Percentiles rank a stretch among this genome's conserved stretches.
These are phyloP conservation scores for Oryzias javanicus DNA, from an alignment of 2,113 vertebrate genomes.

Conservation along the genomic window DNA sequence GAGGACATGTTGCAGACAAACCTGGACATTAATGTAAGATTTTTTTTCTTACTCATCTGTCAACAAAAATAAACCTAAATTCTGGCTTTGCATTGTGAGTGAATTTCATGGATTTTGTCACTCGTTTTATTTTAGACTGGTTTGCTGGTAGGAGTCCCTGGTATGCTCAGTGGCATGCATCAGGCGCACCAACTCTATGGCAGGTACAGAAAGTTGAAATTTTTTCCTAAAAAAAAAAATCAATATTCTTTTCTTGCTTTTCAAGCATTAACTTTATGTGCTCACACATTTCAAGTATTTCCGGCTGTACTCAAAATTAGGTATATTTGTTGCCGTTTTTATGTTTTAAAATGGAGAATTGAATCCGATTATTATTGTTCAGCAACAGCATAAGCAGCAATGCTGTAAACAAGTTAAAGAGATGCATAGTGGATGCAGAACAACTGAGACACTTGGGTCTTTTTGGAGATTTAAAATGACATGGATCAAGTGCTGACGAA, in stretches of 20 bases:
- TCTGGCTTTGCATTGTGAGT: neutral
- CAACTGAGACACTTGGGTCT: too few species aligned
- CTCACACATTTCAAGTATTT: neutral
- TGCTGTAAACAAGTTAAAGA: too few species aligned
- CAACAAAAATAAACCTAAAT: too few species aligned
- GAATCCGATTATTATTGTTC: too few species aligned
- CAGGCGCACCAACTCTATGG: constrained; percentile 91
- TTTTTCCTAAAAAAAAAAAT: neutral
- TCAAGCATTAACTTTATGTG: neutral
- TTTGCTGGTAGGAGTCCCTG: constrained; percentile 90
- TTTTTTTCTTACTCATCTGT: neutral
- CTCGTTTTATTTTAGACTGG: constrained; percentile 80
- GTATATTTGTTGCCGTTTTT: neutral
- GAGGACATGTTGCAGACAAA: constrained; percentile 79
- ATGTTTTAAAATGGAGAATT: too few species aligned
- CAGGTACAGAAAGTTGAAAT: constrained; percentile 77
- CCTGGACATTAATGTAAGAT: constrained; percentile 79
- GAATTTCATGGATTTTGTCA: neutral
- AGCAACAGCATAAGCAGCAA: too few species aligned
- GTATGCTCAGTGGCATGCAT: constrained; percentile 89
- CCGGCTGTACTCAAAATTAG: neutral
- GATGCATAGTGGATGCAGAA: too few species aligned
- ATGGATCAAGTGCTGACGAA: too few species aligned
- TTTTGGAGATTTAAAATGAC: too few species aligned
- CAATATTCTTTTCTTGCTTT: neutral